Base-by-base conservation (phyloP, 2,888 invertebrate genomes). In the Epiblema foenella region DNA sequence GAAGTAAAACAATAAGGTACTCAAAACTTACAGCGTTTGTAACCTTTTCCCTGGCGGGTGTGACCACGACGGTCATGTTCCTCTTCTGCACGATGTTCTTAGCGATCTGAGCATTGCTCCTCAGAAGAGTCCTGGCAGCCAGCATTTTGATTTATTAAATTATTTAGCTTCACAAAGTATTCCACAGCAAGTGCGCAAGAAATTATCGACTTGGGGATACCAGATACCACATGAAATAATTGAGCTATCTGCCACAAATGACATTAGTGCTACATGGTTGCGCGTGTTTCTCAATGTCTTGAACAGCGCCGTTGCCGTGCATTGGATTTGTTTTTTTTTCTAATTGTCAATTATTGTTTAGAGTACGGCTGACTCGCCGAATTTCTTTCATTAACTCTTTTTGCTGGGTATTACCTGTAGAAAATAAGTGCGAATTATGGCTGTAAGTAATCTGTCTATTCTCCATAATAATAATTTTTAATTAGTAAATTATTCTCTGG, bases 81-180 rank as follows among this genome's bases (percentile, higher is more conserved):
- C 91, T 88, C 58, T 86, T 84, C 69, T 88, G 90, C 7, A 84
- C 81, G 1, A 84, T 88, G 86, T 86, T 90, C 73, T 85, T 90
- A 58, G 86, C 74, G 68, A 90, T 73, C 67, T 85, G 86, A 49
- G 83, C 79, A 76, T 87, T 87, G 52, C 83, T 80, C 76, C 83
- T 90, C 46, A 90, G 75, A 5, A 91, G 81, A 77, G 77, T 89
- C 71, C 89, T 86, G 76, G 86, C 78, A 11, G 88, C 89, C 18
- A 89, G 77, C 91, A 92, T 92, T 79, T 85, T 91, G 75, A 75
- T 76, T 80, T 77, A 69, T 57, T 73, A 70, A 9, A 62, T 57
- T 71, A 73, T 67, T 62, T 75, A 68, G 20, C 60, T 72, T 65
- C 60, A 66, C 57, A 71, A 74, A 74, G 42, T 51, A 52, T 18